Conservation (phyloP, 1,140 invertebrate genomes). For the Monochamus saltuarius region DNA sequence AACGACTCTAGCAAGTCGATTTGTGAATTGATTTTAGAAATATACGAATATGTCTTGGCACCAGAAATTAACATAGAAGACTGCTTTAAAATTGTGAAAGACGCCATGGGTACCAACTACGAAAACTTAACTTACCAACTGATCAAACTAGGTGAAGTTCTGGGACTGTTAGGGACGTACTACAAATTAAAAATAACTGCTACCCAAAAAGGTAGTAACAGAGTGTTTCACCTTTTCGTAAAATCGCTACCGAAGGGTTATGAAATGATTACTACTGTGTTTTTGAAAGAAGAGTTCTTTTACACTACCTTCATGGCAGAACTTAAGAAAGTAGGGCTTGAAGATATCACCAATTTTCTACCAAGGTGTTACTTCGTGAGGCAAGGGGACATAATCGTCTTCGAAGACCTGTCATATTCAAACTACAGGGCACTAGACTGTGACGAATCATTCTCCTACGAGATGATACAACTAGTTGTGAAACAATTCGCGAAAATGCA, state of each 20-base stretch:
- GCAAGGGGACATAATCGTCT: conserved; percentile 21
- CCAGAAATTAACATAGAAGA: conserved; percentile 21
- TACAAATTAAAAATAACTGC: conserved; percentile 19
- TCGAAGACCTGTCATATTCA: conserved; percentile 20
- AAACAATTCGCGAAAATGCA: conserved; percentile 31
- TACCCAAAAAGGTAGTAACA: background rate
- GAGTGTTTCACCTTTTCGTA: conserved; percentile 23
- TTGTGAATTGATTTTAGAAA: conserved; percentile 10
- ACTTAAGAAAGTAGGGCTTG: conserved; percentile 1
- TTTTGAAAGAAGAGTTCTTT: conserved; percentile 30
- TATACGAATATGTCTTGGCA: conserved; percentile 1
- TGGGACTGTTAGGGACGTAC: conserved; percentile 28
- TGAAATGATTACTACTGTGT: conserved; percentile 6
- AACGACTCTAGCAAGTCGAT: background rate
- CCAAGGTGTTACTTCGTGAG: conserved; percentile 24
- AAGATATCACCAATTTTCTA: conserved; percentile 21
- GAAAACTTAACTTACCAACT: conserved; percentile 10
- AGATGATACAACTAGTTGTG: conserved; percentile 18
- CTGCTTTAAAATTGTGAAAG: conserved; percentile 15
- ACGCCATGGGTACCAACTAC: conserved; percentile 2
- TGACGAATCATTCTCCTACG: conserved; percentile 15
- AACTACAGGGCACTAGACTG: conserved; percentile 22
- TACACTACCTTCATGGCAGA: conserved; percentile 21
- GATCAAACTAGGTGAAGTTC: conserved; percentile 10
- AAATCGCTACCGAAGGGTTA: conserved; percentile 18